Conservation (phyloP, 2,797 vertebrate genomes). For the Protosalanx chinensis region DNA sequence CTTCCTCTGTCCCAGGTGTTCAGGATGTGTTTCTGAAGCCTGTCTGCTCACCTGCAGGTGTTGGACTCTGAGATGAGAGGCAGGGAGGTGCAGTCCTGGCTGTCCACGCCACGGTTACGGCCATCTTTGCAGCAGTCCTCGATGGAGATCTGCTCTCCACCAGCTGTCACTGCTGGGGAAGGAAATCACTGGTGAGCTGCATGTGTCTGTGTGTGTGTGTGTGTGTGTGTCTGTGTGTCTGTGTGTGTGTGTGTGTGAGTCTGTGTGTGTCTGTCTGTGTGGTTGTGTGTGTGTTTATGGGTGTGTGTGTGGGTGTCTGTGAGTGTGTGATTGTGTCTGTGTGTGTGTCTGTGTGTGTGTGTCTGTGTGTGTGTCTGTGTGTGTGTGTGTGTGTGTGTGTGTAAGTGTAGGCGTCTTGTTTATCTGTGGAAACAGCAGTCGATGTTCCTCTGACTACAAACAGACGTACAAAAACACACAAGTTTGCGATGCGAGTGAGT, state of each 20-base stretch:
- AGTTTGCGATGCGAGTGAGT: too few species aligned
- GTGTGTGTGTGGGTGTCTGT: too few species aligned
- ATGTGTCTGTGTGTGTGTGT: constrained; percentile 6
- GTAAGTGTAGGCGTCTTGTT: too few species aligned
- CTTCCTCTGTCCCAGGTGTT: too few species aligned
- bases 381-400: too few species aligned
- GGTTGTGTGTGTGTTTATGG: neutral
- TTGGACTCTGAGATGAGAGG: constrained; percentile 73
- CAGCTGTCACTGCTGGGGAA: constrained; percentile 16
- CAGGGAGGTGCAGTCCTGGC: constrained; percentile 76
- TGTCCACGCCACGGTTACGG: constrained; percentile 72
- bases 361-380: too few species aligned
- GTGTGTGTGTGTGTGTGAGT: neutral
- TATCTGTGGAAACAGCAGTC: too few species aligned
- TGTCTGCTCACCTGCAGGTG: constrained; percentile 82
- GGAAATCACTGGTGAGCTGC: neutral
- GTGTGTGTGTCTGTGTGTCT: too few species aligned
- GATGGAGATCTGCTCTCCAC: constrained; percentile 65
- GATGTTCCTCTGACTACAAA: too few species aligned
- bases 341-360: too few species aligned
- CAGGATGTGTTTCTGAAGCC: neutral
- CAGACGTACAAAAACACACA: too few species aligned
- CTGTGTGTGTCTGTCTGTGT: neutral
- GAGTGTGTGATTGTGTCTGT: too few species aligned
- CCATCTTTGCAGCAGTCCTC: constrained; percentile 88